Conservation (phyloP, 2,888 invertebrate species). For the Pammene aurita region DNA sequence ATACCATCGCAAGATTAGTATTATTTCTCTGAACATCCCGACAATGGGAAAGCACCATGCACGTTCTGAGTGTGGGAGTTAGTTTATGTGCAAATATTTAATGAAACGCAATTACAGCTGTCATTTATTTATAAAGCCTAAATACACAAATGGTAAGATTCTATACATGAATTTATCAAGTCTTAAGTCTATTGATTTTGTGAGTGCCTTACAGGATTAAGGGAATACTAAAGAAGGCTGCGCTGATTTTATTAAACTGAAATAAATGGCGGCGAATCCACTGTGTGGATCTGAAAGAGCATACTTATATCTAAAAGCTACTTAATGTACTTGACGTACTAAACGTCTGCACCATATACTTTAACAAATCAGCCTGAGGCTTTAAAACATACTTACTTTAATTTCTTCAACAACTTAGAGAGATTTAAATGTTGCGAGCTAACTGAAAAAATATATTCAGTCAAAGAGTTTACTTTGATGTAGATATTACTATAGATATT, state of each 20-base stretch:
- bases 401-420: background rate
- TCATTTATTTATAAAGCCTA: constrained; percentile 26
- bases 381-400: background rate
- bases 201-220: constrained; percentile 2
- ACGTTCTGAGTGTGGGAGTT: constrained; percentile 34
- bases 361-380: background rate
- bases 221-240: background rate
- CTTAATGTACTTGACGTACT: constrained; percentile 12
- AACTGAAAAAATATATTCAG: background rate
- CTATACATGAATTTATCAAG: constrained; percentile 2
- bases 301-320: background rate
- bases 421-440: background rate
- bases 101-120: constrained; percentile 38
- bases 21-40: constrained; percentile 31
- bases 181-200: background rate
- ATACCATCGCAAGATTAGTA: constrained; percentile 26
- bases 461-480: background rate
- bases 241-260: background rate
- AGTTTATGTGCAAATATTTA: constrained; percentile 37
- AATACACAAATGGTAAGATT: background rate
- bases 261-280: background rate
- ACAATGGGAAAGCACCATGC: constrained; percentile 33
- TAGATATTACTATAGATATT: background rate
- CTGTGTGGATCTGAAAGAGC: background rate
- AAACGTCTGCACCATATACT: constrained; percentile 1